These are phyloP conservation scores for Progne subis DNA, from an alignment of 2,113 vertebrate genomes.

Conservation along the genomic window DNA sequence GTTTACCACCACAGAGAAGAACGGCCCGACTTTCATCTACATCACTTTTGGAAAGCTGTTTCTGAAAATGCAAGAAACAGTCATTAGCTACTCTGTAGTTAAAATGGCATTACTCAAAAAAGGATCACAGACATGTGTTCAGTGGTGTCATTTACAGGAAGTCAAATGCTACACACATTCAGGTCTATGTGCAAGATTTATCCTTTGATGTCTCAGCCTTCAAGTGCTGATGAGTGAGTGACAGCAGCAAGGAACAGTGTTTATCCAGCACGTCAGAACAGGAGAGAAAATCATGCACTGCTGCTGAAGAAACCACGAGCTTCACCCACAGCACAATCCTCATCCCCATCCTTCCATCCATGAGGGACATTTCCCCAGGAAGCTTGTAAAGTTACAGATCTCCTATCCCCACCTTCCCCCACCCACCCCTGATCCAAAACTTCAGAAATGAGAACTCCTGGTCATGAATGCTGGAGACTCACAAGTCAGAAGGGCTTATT, in stretches of 20 bases:
- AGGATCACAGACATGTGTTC: neutral
- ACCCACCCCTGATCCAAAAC: neutral
- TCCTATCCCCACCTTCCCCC: neutral
- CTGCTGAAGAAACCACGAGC: neutral
- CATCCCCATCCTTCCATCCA: neutral
- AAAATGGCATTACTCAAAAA: neutral
- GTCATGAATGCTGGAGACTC: neutral
- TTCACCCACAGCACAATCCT: neutral
- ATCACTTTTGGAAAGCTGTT: slow-evolving; percentile 80
- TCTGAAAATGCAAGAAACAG: slow-evolving; percentile 70
- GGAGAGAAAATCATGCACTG: neutral
- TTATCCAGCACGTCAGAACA: neutral
- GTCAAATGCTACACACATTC: neutral
- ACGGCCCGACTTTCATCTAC: slow-evolving; percentile 82
- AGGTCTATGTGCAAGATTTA: neutral
- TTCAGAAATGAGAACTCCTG: neutral
- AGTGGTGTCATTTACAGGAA: neutral
- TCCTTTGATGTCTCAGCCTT: neutral
- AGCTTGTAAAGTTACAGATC: neutral
- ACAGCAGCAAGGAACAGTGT: neutral
- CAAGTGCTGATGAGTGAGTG: neutral
- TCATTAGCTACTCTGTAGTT: neutral
- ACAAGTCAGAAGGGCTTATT: neutral
- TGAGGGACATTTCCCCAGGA: neutral
- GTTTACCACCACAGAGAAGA: slow-evolving; percentile 88